These are phyloP conservation scores for Buphagus erythrorhynchus DNA, from an alignment of 2,797 vertebrate genomes.

Conservation along the genomic window DNA sequence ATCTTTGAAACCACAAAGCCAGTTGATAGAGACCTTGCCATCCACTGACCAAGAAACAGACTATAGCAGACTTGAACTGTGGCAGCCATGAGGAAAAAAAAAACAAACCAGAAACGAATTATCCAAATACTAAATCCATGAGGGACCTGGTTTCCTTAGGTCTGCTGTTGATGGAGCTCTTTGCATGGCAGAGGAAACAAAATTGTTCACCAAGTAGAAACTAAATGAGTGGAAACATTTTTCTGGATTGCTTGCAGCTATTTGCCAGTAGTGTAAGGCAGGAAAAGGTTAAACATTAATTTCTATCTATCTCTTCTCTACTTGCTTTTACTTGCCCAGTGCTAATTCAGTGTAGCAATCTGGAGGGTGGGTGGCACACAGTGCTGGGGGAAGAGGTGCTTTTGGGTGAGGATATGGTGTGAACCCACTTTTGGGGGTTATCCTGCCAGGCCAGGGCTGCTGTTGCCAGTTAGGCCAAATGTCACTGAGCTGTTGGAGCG, in stretches of 20 bases:
- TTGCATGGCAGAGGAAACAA: background rate
- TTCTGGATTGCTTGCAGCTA: background rate
- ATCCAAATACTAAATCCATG: background rate
- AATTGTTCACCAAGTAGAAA: background rate
- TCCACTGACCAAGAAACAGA: background rate
- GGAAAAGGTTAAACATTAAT: background rate
- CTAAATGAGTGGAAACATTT: background rate
- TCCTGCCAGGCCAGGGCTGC: background rate
- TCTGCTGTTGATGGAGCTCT: background rate
- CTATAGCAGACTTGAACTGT: background rate
- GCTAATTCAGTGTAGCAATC: background rate
- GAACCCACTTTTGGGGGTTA: background rate
- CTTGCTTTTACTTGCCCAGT: background rate
- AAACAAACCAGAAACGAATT: background rate
- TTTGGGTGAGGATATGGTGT: background rate
- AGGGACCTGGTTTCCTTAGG: background rate
- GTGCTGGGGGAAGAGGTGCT: background rate
- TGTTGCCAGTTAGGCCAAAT: background rate
- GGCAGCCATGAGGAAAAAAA: background rate
- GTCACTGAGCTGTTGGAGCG: background rate
- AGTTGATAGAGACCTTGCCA: background rate
- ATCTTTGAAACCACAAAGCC: background rate
- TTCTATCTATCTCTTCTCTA: background rate
- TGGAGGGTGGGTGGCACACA: background rate
- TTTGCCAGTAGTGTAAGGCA: background rate